Percentiles rank a stretch among this genome's conserved stretches.
These are phyloP conservation scores for Amorpha juglandis DNA, from an alignment of 2,888 invertebrate species.

Conservation along the genomic window DNA sequence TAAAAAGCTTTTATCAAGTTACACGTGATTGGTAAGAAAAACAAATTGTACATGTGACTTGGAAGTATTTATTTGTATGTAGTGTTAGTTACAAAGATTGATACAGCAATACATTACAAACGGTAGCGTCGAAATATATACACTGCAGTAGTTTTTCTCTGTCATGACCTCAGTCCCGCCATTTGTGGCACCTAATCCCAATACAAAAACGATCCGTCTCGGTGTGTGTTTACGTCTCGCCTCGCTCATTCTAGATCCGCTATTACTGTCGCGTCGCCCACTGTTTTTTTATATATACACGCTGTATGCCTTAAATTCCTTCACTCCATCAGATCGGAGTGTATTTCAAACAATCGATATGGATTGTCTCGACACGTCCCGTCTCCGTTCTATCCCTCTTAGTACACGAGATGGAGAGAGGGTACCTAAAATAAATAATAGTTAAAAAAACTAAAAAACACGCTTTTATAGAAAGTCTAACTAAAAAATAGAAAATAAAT, in stretches of 20 bases:
- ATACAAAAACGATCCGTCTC: conserved; percentile 16
- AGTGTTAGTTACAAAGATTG: not conserved
- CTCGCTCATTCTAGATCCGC: not conserved
- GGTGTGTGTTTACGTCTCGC: not conserved
- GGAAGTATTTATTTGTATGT: not conserved
- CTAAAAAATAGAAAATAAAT: too few species aligned
- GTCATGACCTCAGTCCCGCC: not conserved
- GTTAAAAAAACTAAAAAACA: too few species aligned
- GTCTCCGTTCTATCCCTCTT: too few species aligned
- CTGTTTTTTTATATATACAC: not conserved
- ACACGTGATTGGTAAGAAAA: too few species aligned
- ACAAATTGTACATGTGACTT: not conserved
- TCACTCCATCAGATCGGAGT: too few species aligned
- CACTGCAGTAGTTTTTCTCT: not conserved
- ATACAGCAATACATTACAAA: conserved; percentile 1
- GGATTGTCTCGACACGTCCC: too few species aligned
- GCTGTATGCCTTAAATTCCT: too few species aligned
- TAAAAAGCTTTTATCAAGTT: too few species aligned
- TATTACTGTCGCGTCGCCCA: not conserved
- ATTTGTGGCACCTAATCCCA: conserved; percentile 1
- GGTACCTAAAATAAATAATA: too few species aligned
- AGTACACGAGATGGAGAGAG: too few species aligned
- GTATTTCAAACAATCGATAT: too few species aligned
- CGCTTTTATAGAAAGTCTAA: too few species aligned
- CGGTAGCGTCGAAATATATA: not conserved